phyloP scores from a whole-genome alignment of 1,140 invertebrate genomes.

The Leptinotarsa defecta region DNA sequence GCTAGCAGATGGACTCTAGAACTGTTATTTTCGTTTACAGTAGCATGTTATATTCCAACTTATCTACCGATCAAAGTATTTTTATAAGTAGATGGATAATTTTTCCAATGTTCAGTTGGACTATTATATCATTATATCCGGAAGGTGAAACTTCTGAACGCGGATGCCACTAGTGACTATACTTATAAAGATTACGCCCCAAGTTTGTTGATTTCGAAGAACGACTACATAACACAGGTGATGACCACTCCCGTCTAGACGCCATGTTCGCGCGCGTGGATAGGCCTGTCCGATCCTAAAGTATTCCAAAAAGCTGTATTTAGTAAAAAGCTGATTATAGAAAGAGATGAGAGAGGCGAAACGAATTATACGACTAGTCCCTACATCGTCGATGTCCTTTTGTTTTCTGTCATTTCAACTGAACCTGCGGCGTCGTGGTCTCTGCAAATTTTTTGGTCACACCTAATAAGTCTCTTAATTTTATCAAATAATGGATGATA shows the following conservation, averaged over 20 bases:
- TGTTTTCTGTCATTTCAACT: slow-evolving; percentile 11
- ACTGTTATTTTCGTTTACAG: no score
- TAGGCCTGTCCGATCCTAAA: slow-evolving; percentile 25
- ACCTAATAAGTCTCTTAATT: slow-evolving; percentile 6
- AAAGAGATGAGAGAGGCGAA: slow-evolving; percentile 9
- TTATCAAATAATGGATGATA: neutral
- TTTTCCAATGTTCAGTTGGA: no score
- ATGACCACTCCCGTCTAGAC: neutral
- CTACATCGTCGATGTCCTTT: slow-evolving; percentile 17
- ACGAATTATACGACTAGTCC: slow-evolving; percentile 20
- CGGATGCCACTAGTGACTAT: no score
- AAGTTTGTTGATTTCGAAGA: neutral
- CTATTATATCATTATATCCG: no score
- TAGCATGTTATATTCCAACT: no score
- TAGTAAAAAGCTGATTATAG: slow-evolving; percentile 11
- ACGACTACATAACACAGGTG: neutral
- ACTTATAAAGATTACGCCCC: neutral
- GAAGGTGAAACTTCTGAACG: neutral
- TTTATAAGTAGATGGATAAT: no score
- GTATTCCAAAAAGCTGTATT: slow-evolving; percentile 9
- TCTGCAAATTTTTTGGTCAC: slow-evolving; percentile 14
- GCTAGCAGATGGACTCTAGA: no score
- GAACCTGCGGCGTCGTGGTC: slow-evolving; percentile 13
- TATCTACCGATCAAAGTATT: no score
- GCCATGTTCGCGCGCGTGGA: neutral